A percentile compares a stretch with the other conserved stretches of the same genome.
Evolutionary conservation across 2,797 vertebrate genomes (phyloP).

Genomic region (Poeciliopsis infans): DNA sequence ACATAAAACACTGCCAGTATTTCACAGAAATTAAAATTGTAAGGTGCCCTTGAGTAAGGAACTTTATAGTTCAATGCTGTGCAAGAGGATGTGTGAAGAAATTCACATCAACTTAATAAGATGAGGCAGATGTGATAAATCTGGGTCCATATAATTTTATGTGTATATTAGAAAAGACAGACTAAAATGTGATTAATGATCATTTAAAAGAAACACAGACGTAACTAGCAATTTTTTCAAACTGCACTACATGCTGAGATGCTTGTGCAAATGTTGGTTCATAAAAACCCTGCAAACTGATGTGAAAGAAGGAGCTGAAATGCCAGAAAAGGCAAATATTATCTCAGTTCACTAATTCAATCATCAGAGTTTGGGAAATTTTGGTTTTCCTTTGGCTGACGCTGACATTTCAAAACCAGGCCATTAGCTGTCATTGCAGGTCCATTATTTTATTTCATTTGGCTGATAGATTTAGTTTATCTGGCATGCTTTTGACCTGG

Average conservation of each 20-base stretch:
- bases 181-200: background rate
- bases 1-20: constrained; percentile 5
- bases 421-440: background rate
- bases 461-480: background rate
- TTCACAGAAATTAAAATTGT: constrained; percentile 6
- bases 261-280: background rate
- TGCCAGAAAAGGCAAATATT: background rate
- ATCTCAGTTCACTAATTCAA: background rate
- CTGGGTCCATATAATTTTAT: background rate
- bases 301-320: background rate
- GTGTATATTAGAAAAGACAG: background rate
- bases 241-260: background rate
- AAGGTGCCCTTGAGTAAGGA: constrained; percentile 6
- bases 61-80: background rate
- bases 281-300: background rate
- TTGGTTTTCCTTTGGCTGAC: background rate
- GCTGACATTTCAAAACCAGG: background rate
- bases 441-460: background rate
- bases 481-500: background rate
- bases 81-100: background rate
- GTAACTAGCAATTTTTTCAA: background rate
- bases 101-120: background rate
- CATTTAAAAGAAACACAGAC: background rate
- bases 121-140: background rate
- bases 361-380: background rate